Conservation (phyloP, 1,140 invertebrate species). For the Zaprionus ghesquierei region DNA sequence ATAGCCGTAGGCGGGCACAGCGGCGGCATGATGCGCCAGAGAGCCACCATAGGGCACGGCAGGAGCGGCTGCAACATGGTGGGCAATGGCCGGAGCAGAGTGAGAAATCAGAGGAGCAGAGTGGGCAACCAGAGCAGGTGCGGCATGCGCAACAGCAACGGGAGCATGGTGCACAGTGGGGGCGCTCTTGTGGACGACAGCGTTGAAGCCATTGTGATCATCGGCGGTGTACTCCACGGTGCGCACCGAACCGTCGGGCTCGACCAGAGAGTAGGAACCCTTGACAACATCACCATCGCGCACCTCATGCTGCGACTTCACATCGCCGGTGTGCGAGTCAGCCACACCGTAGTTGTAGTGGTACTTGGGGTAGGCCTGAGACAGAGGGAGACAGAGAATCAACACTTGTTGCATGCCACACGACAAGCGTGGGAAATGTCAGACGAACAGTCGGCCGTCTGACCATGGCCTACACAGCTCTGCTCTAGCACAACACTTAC, state of each 20-base stretch:
- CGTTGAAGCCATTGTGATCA: conserved; percentile 86
- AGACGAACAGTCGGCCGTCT: conserved; percentile 26
- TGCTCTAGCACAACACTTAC: too few species aligned
- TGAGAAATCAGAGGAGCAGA: conserved; percentile 57
- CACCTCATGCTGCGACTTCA: conserved; percentile 86
- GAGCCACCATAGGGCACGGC: conserved; percentile 64
- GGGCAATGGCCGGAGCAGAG: conserved; percentile 58
- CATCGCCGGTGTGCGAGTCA: conserved; percentile 85
- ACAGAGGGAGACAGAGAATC: not conserved
- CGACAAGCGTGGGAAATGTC: conserved; percentile 64
- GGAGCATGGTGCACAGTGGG: conserved; percentile 72
- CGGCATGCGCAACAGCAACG: conserved; percentile 50
- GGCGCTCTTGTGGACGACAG: conserved; percentile 83
- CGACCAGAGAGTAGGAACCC: conserved; percentile 85
- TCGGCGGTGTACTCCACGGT: conserved; percentile 88
- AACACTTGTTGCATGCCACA: conserved; percentile 58
- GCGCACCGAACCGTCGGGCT: conserved; percentile 85
- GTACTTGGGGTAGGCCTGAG: conserved; percentile 84
- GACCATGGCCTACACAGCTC: conserved; percentile 42
- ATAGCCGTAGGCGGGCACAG: conserved; percentile 67
- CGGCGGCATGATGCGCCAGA: conserved; percentile 71
- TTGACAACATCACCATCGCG: conserved; percentile 85
- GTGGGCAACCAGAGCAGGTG: conserved; percentile 55
- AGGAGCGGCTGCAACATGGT: conserved; percentile 73
- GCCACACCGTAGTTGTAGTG: conserved; percentile 84